Evolutionary conservation across 2,113 vertebrate species (phyloP), one percentile per base, ranked within the genome.

Genomic region (Hyperopisus bebe): DNA sequence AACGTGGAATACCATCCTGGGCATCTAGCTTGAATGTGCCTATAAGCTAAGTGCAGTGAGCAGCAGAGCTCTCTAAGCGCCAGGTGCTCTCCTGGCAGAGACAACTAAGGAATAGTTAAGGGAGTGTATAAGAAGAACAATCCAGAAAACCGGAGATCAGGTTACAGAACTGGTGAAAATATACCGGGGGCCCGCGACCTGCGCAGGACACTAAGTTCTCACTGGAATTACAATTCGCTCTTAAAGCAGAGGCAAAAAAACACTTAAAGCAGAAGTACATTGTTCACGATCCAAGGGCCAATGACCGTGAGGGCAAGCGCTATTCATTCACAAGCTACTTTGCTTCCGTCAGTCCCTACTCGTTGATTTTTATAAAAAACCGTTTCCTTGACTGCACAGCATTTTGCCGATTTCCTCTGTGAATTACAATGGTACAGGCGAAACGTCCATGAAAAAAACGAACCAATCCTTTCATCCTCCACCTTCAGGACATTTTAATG

Each of bases 81-180:
- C n/a, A 53, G 48, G 50, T 87, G 85, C 48, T 55, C 17, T 15
- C 19, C 24, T 87, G 85, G 85, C 15, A n/a, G 17, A 11, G 2
- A 51, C 27, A 35, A 27, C 27, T 35, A 15, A 87, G 50, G 47
- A 87, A 87, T 11, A 86, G 84, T 47, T 11, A 35, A 48, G n/a
- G 48, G n/a, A 17, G 27, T 55, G 27, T 39, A 87, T 53, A 51
- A 53, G 84, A 86, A 47, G 83, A n/a, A 51, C 84, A 51, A 86
- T 86, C 48, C 85, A 87, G 85, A 86, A 47, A 86, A 35, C 47
- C 50, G 50, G 31, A 87, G 85, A 39, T 87, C 50, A 24, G 85
- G 85, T 87, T 87, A 55, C 85, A 39, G 48, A 53, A 53, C 85
- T 42, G n/a, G 31, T 55, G 42, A 47, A 87, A 87, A 87, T 55